Evolutionary conservation across 2,797 vertebrate genomes (phyloP).

Genomic region (Coluber constrictor): DNA sequence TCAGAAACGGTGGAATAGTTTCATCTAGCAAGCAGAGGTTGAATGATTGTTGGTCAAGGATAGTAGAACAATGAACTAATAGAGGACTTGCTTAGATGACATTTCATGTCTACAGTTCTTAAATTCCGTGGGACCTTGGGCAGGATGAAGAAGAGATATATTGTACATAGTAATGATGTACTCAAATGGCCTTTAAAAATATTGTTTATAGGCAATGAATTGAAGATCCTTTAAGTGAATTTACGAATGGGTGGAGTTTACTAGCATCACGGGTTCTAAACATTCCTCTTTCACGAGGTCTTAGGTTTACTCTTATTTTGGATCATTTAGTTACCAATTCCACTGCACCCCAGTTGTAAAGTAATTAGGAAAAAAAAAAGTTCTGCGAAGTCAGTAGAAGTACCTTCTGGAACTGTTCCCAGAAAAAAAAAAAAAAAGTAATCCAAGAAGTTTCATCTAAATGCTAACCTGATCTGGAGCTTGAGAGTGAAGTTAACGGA

Average conservation of each 20-base stretch:
- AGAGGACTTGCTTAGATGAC: background rate
- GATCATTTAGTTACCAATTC: background rate
- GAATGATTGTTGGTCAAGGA: background rate
- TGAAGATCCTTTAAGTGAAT: background rate
- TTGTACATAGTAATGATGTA: background rate
- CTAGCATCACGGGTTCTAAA: background rate
- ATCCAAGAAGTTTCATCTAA: background rate
- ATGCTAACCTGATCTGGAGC: background rate
- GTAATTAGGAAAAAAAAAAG: background rate
- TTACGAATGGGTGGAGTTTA: background rate
- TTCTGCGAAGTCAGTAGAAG: background rate
- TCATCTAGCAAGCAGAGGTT: background rate
- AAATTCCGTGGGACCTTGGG: background rate
- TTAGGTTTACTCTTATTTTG: background rate
- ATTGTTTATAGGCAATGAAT: background rate
- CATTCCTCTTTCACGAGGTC: background rate
- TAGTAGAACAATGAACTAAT: background rate
- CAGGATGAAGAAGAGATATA: background rate
- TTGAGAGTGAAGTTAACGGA: background rate
- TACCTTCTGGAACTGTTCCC: background rate
- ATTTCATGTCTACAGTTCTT: background rate
- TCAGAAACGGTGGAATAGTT: background rate
- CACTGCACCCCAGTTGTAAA: background rate
- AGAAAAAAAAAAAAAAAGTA: background rate
- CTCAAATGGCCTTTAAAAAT: background rate